Base-by-base conservation (phyloP, 2,797 vertebrate genomes). In the Synanceia verrucosa region DNA sequence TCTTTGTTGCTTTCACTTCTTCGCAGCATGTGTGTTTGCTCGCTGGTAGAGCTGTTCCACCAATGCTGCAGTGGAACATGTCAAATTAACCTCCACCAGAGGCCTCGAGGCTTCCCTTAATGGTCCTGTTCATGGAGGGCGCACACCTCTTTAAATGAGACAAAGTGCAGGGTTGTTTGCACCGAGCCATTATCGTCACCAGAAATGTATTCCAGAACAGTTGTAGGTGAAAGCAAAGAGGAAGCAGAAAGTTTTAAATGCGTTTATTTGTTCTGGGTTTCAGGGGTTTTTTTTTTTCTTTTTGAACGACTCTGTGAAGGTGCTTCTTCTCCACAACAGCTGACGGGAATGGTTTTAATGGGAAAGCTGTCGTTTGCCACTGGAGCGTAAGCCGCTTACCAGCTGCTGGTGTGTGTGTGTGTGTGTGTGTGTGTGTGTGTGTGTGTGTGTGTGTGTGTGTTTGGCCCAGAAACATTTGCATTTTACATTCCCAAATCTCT, bases 371-470 rank as follows among this genome's bases (percentile, higher is more conserved):
- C 66, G 55, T 63, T 61, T 47, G 34, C 68, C 70, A 73, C 73
- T 87, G 78, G 72, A 85, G 72, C 50, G 2, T 86, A 88, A 88
- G 79, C 91, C 79, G 81, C 83, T 90, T 83, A 86, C 61, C 82
- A 86, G 82, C 72, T 88, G 76, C 82, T 34, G 50, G 55, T 56
- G 60, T 62, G n/a, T 52, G 44, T 57, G 26, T 67, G 23, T 66
- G 64, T 69, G 9, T 46, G 44, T 23, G 19, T 23, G 23, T 12
- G 19, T 48, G 47, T 9, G 21, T 26, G 18, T 13, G 10, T 11
- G 21, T 13, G 44, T 46, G 21, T 48, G 46, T 26, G 14, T 26
- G n/a, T 52, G 57, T 14, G 64, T 87, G 23, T 80, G 53, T 67
- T 36, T 62, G 70, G 59, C 65, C 48, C 53, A 73, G 50, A 83